Conservation (phyloP, 2,797 vertebrate genomes). For the Chrosomus eos region DNA sequence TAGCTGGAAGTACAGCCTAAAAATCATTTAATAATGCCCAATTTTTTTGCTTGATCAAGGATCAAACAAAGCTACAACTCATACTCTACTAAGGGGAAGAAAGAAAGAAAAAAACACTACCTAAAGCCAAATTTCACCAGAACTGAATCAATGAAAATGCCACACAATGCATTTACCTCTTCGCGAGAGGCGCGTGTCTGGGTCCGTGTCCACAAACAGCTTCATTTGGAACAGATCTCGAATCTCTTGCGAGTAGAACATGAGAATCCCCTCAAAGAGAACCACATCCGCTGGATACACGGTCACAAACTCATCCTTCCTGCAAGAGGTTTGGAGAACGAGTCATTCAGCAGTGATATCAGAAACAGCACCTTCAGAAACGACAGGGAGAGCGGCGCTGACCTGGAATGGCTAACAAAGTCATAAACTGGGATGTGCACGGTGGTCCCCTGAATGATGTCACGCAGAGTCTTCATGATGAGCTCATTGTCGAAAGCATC, state of each 20-base stretch:
- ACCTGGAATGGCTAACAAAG: constrained; percentile 97
- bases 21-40: background rate
- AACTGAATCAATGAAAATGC: background rate
- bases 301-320: constrained; percentile 93
- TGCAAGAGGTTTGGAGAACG: constrained; percentile 59
- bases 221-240: constrained; percentile 98
- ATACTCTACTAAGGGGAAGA: background rate
- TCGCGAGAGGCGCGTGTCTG: constrained; percentile 94
- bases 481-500: constrained; percentile 98
- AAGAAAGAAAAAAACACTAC: background rate
- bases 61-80: background rate
- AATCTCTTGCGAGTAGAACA: constrained; percentile 96
- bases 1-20: background rate
- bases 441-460: constrained; percentile 89
- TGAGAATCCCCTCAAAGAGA: constrained; percentile 95
- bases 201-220: constrained; percentile 96
- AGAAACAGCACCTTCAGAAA: background rate
- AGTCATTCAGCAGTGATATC: background rate
- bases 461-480: constrained; percentile 88
- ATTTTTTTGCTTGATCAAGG: too few species aligned
- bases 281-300: constrained; percentile 96
- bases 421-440: constrained; percentile 97
- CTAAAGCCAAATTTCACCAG: background rate
- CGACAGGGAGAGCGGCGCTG: constrained; percentile 53
- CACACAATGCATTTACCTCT: constrained; percentile 67